phyloP scores from a whole-genome alignment of 2,113 vertebrate species.

The Cochlearius cochlearius region DNA sequence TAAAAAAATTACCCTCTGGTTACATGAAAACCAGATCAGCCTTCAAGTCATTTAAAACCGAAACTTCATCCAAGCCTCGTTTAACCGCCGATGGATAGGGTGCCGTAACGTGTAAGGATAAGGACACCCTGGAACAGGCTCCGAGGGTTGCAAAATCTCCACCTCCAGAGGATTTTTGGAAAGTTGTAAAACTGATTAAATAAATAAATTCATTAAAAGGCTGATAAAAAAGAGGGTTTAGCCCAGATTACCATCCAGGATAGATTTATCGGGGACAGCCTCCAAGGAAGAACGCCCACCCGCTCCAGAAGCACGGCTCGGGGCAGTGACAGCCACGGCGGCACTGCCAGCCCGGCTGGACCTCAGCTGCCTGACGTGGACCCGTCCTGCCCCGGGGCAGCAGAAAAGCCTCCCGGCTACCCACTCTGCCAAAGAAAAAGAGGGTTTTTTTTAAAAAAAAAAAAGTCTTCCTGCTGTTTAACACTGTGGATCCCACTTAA shows the following conservation, averaged over 20 bases:
- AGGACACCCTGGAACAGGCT: not conserved
- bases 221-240: not conserved
- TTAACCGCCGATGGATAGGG: not conserved
- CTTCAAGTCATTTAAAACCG: not conserved
- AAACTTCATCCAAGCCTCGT: not conserved
- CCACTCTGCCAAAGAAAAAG: not conserved
- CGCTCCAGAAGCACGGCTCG: not conserved
- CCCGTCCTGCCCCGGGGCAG: not conserved
- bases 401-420: not conserved
- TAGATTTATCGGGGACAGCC: not conserved
- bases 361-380: not conserved
- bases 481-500: not conserved
- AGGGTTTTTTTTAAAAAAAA: not conserved
- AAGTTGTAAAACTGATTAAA: not conserved
- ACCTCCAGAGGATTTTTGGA: not conserved
- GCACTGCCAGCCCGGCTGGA: not conserved
- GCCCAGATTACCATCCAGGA: not conserved
- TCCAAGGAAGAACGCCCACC: not conserved
- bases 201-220: not conserved
- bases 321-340: not conserved
- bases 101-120: not conserved
- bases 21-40: slow-evolving; percentile 26
- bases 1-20: slow-evolving; percentile 4
- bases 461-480: not conserved
- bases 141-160: not conserved